Conservation (phyloP, 2,888 invertebrate species). For the Leuctra nigra region DNA sequence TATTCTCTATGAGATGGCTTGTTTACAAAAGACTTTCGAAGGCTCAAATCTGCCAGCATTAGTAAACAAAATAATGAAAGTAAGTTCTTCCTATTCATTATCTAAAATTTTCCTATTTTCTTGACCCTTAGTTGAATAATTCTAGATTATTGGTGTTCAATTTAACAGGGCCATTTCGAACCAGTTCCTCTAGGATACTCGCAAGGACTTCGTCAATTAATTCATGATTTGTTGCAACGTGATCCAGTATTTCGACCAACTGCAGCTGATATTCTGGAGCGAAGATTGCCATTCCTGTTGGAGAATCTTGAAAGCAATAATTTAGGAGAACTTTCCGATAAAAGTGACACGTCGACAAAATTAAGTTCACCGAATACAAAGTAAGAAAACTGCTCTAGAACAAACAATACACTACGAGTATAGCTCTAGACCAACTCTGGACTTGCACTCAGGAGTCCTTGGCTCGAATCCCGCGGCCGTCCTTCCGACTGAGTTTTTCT, state of each 20-base stretch:
- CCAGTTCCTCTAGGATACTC: constrained; percentile 60
- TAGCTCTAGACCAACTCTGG: no score
- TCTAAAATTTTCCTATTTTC: no score
- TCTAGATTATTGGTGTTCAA: no score
- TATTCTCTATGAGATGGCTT: constrained; percentile 67
- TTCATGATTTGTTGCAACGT: constrained; percentile 55
- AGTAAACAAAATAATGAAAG: constrained; percentile 66
- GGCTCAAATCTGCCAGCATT: constrained; percentile 64
- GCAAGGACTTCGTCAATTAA: constrained; percentile 51
- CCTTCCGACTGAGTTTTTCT: no score
- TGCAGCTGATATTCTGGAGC: constrained; percentile 51
- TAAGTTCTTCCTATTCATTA: no score
- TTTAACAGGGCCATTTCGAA: constrained; percentile 54
- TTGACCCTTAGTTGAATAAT: no score
- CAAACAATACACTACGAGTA: no score
- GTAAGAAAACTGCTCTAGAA: no score
- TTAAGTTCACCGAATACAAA: no score
- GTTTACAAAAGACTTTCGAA: constrained; percentile 63
- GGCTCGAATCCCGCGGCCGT: no score
- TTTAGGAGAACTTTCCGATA: constrained; percentile 20
- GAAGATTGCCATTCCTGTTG: constrained; percentile 45
- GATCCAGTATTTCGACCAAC: constrained; percentile 55
- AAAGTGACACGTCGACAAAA: no score
- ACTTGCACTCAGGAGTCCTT: no score
- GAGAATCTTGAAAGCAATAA: constrained; percentile 24